These are phyloP conservation scores for Antheraea assamensis DNA, from an alignment of 2,888 invertebrate species.

Conservation along the genomic window DNA sequence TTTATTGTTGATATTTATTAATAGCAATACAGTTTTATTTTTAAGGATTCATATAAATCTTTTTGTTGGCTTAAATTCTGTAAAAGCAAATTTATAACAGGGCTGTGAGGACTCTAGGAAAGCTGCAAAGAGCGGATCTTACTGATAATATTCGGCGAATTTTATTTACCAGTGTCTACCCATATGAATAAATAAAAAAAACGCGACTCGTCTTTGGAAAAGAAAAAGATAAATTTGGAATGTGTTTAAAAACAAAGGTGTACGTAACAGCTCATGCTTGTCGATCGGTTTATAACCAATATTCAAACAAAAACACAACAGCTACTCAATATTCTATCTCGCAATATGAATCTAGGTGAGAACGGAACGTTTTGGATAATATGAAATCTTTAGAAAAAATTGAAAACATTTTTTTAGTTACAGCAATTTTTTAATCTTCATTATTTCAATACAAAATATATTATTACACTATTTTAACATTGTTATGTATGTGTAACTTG, in stretches of 20 bases:
- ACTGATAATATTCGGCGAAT: not conserved
- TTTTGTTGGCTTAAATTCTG: not conserved
- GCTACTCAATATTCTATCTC: slow-evolving; percentile 24
- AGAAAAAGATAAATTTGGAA: not conserved
- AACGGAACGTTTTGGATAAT: slow-evolving; percentile 20
- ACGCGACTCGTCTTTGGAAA: not conserved
- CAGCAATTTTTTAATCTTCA: not conserved
- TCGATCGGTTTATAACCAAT: slow-evolving; percentile 2
- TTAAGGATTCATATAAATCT: not conserved
- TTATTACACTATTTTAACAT: slow-evolving; percentile 20
- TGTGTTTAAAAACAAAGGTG: not conserved
- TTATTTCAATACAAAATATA: slow-evolving; percentile 12
- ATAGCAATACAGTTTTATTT: not conserved
- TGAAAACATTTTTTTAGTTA: not conserved
- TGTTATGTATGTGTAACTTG: not conserved
- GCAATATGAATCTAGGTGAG: slow-evolving; percentile 36
- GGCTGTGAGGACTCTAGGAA: not conserved
- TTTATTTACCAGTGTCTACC: not conserved
- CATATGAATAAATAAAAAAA: not conserved
- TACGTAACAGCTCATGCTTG: slow-evolving; percentile 13
- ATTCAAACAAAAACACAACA: slow-evolving; percentile 14
- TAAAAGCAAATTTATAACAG: not conserved
- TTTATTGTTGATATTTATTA: not conserved
- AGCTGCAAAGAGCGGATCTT: not conserved
- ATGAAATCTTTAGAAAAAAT: not conserved